Conservation (phyloP, 2,113 vertebrate genomes). For the Zingel zingel region DNA sequence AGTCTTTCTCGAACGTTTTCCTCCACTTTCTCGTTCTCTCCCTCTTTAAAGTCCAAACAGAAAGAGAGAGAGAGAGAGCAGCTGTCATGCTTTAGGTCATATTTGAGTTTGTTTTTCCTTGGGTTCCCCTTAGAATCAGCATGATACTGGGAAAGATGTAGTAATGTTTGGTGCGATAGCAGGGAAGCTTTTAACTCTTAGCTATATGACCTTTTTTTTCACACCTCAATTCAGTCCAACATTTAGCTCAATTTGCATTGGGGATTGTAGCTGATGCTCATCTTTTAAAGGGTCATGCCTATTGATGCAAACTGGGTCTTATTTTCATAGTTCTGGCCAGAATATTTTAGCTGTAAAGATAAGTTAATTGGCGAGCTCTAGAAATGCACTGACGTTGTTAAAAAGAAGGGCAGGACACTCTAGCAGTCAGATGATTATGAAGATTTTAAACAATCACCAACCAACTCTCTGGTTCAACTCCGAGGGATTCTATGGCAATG, state of each 20-base stretch:
- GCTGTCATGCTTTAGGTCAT: conserved; percentile 58
- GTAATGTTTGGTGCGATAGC: neutral
- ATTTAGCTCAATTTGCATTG: neutral
- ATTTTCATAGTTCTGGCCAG: neutral
- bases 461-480: neutral
- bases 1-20: conserved; percentile 36
- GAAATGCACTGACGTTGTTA: neutral
- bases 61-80: conserved; percentile 27
- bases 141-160: neutral
- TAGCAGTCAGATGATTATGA: neutral
- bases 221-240: neutral
- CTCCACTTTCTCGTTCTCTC: conserved; percentile 18
- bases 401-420: too few relatives aligned
- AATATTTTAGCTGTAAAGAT: neutral
- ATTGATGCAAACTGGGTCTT: neutral
- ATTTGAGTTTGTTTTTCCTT: conserved; percentile 31
- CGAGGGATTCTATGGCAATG: too few relatives aligned
- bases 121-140: conserved; percentile 20
- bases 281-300: neutral
- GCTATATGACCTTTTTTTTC: neutral
- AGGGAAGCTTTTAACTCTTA: neutral
- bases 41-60: conserved; percentile 44
- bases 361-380: neutral
- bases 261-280: neutral
- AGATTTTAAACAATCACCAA: neutral